Evolutionary conservation across 2,797 vertebrate species (phyloP), one percentile per base, ranked within the genome.

Genomic region (Urophycis tenuis): DNA sequence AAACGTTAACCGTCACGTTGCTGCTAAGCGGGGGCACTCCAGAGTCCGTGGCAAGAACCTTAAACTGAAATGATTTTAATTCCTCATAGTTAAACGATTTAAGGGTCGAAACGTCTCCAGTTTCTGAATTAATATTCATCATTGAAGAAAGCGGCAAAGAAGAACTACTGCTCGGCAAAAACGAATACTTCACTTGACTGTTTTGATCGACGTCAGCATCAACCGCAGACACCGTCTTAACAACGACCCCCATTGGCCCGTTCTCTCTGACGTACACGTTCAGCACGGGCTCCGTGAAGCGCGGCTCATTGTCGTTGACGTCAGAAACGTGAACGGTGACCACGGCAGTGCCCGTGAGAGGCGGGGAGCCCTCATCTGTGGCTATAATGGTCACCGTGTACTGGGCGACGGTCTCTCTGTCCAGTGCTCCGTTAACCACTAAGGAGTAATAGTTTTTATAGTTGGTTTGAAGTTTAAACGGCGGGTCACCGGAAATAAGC

Each of bases 61-160:
- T 79, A 69, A 96, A 90, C 5, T 92, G 92, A 64, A 96, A 95
- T 1, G 92, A 94, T 76, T 95, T 92, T 15, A 95, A 64, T 67
- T 92, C 92, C 84, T 95, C 94, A 73, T 93, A 95, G 83, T 95
- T 94, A 88, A 95, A 96, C 11, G 94, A 93, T 53, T 91, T 91
- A 31, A 94, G 87, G 22, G 3, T 1, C 78, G 93, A 92, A 79
- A 95, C 89, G 60, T 88, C 89, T 49, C 95, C 94, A 2, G 79
- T 94, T 0, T 39, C 72, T 33, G 83, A 71, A 71, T 84, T 84
- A 8, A 87, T 78, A 29, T 78, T 82, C 3, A 85, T 69, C 32
- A 82, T 83, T 12, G 79, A 77, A 35, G 80, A 79, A 34, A 83
- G 71, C 0, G 78, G 35, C 1, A 80, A 30, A 15, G 75, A 19